These are phyloP conservation scores for Oligia fasciuncula DNA, from an alignment of 2,888 invertebrate genomes.

Conservation along the genomic window DNA sequence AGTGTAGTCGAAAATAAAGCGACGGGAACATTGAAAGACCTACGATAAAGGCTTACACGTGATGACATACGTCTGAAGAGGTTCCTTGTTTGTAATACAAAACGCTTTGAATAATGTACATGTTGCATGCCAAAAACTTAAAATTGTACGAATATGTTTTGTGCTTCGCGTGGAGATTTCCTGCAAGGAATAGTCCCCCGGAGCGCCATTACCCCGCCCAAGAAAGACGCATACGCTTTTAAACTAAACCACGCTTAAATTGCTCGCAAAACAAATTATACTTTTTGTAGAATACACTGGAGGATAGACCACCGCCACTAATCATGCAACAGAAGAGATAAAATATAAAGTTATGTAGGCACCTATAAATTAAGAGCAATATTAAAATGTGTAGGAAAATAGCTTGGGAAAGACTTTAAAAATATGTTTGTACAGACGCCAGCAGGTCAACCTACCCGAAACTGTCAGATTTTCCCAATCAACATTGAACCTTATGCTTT, in stretches of 20 bases:
- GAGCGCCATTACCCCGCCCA: slow-evolving; percentile 76
- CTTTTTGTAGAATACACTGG: slow-evolving; percentile 64
- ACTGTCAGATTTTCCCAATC: no score
- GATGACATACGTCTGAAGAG: slow-evolving; percentile 66
- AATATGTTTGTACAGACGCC: slow-evolving; percentile 26
- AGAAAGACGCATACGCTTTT: slow-evolving; percentile 79
- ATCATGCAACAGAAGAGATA: slow-evolving; percentile 58
- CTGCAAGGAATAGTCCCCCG: slow-evolving; percentile 72
- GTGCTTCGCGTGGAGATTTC: slow-evolving; percentile 71
- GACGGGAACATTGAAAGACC: slow-evolving; percentile 65
- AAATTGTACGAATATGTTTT: slow-evolving; percentile 79
- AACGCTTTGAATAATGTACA: slow-evolving; percentile 78
- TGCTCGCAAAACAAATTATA: slow-evolving; percentile 74
- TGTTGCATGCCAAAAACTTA: slow-evolving; percentile 80
- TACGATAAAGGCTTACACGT: slow-evolving; percentile 71
- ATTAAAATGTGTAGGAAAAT: slow-evolving; percentile 37
- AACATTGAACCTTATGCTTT: no score
- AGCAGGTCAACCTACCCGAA: no score
- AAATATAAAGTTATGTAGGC: slow-evolving; percentile 44
- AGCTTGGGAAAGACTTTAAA: slow-evolving; percentile 21
- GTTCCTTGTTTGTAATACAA: slow-evolving; percentile 74
- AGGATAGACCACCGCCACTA: slow-evolving; percentile 48
- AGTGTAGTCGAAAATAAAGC: slow-evolving; percentile 62
- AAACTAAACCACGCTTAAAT: slow-evolving; percentile 82
- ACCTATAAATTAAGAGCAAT: slow-evolving; percentile 40